Evolutionary conservation across 2,113 vertebrate genomes (phyloP), one percentile per base, ranked within the genome.

Genomic region (Nibea coibor): DNA sequence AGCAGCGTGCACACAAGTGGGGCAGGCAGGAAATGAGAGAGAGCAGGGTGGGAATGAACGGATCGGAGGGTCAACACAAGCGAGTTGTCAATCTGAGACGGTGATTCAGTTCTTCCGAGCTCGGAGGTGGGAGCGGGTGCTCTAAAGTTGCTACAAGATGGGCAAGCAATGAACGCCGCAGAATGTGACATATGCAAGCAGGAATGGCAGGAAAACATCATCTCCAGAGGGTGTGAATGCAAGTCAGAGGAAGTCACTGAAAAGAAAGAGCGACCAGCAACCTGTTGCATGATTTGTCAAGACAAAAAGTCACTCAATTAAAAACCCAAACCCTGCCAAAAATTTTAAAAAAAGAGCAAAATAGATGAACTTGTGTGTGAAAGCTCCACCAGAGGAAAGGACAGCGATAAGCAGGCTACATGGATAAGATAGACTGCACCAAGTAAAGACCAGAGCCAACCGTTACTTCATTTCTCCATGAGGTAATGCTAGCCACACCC

Each of bases 1-100:
- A 92, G 90, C 91, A 82, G 87, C 82, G 64, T 65, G 80, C 86
- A 90, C 86, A 92, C 86, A 92, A 93, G 91, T 70, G 88, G 86
- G 85, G 78, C 83, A 86, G 83, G 87, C 73, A 72, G 89, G 56
- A 72, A 84, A 80, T 15, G 65, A 80, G 65, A 81, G 84, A 81
- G 84, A 83, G 81, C 17, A 61, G 75, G 76, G 72, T 1, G 64
- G 74, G 64, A 80, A 75, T 64, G 57, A 78, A 70, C 47, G 75
- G 79, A 79, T 3, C 2, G 35, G 35, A 28, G 74, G 71, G 70
- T 79, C 77, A 72, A n/a, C 26, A n/a, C 62, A 56, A n/a, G 48
- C 67, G 47, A 83, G 82, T 53, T 85, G 84, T 87, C 91, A 81
- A 45, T 85, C 81, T 82, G 56, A 65, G 54, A 75, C 12, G 7